Evolutionary conservation across 92 coral and sea anemone genomes (phyloP).

Genomic region (Phenganax marumi): DNA sequence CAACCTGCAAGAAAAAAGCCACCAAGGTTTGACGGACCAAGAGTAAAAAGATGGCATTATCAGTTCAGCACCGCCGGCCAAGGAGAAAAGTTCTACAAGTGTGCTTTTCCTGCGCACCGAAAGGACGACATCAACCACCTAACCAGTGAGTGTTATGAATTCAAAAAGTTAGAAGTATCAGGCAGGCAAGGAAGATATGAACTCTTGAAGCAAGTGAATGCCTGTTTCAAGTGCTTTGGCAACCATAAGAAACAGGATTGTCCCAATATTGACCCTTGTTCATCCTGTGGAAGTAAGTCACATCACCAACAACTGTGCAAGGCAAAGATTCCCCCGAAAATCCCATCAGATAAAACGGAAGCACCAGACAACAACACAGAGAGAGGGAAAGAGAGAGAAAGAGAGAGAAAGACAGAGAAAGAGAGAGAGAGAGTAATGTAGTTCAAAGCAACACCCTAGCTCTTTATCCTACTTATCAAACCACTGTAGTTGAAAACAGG

Average conservation of each 20-base stretch:
- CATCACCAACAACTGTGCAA: slow-evolving; percentile 62
- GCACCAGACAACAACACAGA: neutral
- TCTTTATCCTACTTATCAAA: slow-evolving; percentile 66
- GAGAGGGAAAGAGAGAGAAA: too few relatives aligned
- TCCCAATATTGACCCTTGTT: slow-evolving; percentile 56
- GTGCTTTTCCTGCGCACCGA: slow-evolving; percentile 46
- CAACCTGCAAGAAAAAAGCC: slow-evolving; percentile 34
- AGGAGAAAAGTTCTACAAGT: slow-evolving; percentile 52
- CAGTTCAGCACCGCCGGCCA: slow-evolving; percentile 35
- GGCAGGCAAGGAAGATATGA: slow-evolving; percentile 60
- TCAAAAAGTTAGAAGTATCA: slow-evolving; percentile 52
- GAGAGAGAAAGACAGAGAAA: too few relatives aligned
- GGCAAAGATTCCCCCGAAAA: slow-evolving; percentile 35
- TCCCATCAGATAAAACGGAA: slow-evolving; percentile 17
- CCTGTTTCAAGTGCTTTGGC: slow-evolving; percentile 67
- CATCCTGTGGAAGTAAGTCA: slow-evolving; percentile 55
- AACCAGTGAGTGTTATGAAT: slow-evolving; percentile 62
- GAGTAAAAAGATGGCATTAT: slow-evolving; percentile 1
- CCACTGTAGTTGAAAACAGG: slow-evolving; percentile 61
- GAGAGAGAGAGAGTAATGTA: slow-evolving; percentile 41
- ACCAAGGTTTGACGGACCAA: slow-evolving; percentile 25
- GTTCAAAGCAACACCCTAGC: slow-evolving; percentile 53
- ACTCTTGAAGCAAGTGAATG: slow-evolving; percentile 61
- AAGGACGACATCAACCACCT: slow-evolving; percentile 59
- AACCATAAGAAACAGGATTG: slow-evolving; percentile 53